Evolutionary conservation across 2,888 invertebrate genomes (phyloP).

Genomic region (Scelioninae gen. 1): DNA sequence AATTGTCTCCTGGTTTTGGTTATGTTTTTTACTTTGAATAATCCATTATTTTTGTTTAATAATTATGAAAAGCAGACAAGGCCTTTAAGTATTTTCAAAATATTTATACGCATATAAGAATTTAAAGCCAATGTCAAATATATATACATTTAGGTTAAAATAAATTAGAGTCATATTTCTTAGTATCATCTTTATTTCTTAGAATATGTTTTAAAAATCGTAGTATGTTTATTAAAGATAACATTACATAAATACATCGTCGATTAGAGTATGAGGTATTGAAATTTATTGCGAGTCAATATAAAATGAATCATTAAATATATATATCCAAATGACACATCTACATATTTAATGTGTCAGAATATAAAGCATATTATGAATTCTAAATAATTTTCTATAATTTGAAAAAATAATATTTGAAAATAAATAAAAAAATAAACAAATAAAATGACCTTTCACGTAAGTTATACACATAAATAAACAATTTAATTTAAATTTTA

Average conservation of each 20-base stretch:
- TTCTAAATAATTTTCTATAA: too few relatives aligned
- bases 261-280: slow-evolving; percentile 7
- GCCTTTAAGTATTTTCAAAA: neutral
- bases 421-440: neutral
- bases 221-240: slow-evolving; percentile 36
- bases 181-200: slow-evolving; percentile 22
- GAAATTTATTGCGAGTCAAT: slow-evolving; percentile 33
- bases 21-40: too few relatives aligned
- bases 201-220: slow-evolving; percentile 35
- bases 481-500: slow-evolving; percentile 7
- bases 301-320: neutral
- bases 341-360: too few relatives aligned
- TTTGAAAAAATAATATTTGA: too few relatives aligned
- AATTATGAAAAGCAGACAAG: too few relatives aligned
- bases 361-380: too few relatives aligned
- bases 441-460: neutral
- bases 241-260: slow-evolving; percentile 41
- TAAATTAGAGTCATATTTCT: neutral
- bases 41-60: too few relatives aligned
- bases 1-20: too few relatives aligned
- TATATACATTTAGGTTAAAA: neutral
- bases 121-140: neutral
- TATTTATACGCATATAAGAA: neutral
- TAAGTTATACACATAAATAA: neutral
- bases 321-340: too few relatives aligned